Conservation (phyloP, 1,140 invertebrate species). For the Drosophila sturtevanti region DNA sequence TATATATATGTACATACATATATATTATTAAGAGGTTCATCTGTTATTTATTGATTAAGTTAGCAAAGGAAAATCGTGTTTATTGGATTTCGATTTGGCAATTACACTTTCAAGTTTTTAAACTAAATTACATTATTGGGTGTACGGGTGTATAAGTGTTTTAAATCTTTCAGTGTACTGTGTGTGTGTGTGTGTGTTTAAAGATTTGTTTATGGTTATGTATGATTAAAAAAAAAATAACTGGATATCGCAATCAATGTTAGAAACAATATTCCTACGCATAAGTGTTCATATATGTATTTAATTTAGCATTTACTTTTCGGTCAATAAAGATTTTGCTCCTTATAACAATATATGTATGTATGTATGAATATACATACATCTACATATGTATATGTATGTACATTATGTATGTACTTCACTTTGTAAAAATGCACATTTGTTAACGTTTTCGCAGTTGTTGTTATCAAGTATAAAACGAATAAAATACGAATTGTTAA, state of each 20-base stretch:
- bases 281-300: background rate
- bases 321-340: background rate
- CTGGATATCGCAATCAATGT: background rate
- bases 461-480: background rate
- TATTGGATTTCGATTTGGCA: conserved; percentile 24
- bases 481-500: background rate
- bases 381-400: background rate
- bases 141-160: background rate
- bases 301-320: background rate
- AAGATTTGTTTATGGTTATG: conserved; percentile 18
- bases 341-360: conserved; percentile 25
- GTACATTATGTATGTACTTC: background rate
- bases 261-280: background rate
- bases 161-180: background rate
- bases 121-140: conserved; percentile 29
- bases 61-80: conserved; percentile 39
- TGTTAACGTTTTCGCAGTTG: conserved; percentile 1
- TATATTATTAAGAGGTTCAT: conserved; percentile 27
- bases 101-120: conserved; percentile 24
- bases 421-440: conserved; percentile 4
- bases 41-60: conserved; percentile 31
- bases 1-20: conserved; percentile 19
- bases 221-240: background rate
- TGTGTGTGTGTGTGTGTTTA: background rate
- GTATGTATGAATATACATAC: conserved; percentile 19